Conservation (phyloP, 1,140 invertebrate species). For the Drosophila kurseongensis region DNA sequence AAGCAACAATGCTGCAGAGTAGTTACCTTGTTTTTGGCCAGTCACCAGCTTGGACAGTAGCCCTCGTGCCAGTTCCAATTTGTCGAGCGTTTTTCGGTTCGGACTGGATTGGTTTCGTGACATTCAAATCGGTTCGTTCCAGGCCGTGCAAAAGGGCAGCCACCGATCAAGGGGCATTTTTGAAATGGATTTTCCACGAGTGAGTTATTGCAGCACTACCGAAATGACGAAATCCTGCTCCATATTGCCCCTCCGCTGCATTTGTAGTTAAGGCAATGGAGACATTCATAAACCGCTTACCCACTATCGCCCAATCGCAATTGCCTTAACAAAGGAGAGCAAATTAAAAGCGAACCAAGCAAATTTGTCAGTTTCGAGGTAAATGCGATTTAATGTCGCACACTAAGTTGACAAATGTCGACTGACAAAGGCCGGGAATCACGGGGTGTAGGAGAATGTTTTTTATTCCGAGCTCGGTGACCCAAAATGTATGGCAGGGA, state of each 20-base stretch:
- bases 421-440: constrained; percentile 1
- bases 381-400: constrained; percentile 16
- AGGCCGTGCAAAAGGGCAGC: constrained; percentile 59
- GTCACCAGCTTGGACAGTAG: constrained; percentile 57
- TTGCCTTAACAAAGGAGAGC: constrained; percentile 46
- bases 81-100: constrained; percentile 50
- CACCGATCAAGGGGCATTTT: constrained; percentile 5
- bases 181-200: constrained; percentile 30
- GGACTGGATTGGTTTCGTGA: constrained; percentile 55
- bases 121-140: constrained; percentile 66
- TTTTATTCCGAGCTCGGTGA: constrained; percentile 29
- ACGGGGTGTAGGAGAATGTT: background rate
- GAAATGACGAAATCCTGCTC: constrained; percentile 35
- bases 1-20: constrained; percentile 28
- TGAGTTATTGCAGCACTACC: constrained; percentile 31
- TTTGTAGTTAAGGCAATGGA: constrained; percentile 4
- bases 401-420: constrained; percentile 37
- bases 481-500: constrained; percentile 32
- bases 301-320: constrained; percentile 40
- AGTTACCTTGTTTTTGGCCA: constrained; percentile 53
- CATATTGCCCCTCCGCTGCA: constrained; percentile 18
- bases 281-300: constrained; percentile 49
- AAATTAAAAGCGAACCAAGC: constrained; percentile 54
- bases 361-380: constrained; percentile 44
- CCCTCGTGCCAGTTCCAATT: constrained; percentile 53